A percentile compares a stretch with the other conserved stretches of the same genome.
phyloP scores from a whole-genome alignment of 2,113 vertebrate genomes.

The Colistium nudipinnis region DNA sequence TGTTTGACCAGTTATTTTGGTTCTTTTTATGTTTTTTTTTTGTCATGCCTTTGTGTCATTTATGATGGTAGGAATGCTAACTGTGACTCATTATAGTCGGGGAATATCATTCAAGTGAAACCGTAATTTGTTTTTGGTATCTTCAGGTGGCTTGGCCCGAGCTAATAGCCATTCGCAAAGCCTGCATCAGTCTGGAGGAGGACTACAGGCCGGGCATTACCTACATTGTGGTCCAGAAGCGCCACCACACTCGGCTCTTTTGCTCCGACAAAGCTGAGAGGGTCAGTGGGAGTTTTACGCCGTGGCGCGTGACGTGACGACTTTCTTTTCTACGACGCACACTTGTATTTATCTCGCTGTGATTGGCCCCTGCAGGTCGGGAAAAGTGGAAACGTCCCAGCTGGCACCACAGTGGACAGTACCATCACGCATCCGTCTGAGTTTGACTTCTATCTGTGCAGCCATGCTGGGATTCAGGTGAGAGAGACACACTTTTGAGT shows the following conservation, averaged over 20 bases:
- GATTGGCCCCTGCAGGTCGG: constrained; percentile 85
- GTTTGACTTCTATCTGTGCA: constrained; percentile 99
- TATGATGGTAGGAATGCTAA: not conserved
- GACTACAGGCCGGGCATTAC: constrained; percentile 98
- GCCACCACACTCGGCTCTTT: constrained; percentile 97
- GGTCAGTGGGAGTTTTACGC: constrained; percentile 78
- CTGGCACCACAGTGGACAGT: constrained; percentile 98
- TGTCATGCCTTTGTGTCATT: not conserved
- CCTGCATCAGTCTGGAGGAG: constrained; percentile 98
- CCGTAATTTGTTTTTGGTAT: not conserved
- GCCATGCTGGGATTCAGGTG: constrained; percentile 99
- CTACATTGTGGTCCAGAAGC: constrained; percentile 99
- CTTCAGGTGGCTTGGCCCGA: constrained; percentile 97
- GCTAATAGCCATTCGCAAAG: constrained; percentile 97
- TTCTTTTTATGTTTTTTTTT: not conserved
- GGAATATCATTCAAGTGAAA: not conserved
- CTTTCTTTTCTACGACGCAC: not conserved
- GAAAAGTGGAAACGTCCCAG: constrained; percentile 98
- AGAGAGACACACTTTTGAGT: not conserved
- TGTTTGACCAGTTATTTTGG: not conserved
- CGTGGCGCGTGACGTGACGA: too few species aligned
- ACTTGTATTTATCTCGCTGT: not conserved
- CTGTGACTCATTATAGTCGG: not conserved
- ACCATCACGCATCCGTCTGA: constrained; percentile 99
- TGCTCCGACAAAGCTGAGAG: constrained; percentile 98